Base-by-base conservation (phyloP, 1,140 invertebrate genomes). In the Bombus terrestris region DNA sequence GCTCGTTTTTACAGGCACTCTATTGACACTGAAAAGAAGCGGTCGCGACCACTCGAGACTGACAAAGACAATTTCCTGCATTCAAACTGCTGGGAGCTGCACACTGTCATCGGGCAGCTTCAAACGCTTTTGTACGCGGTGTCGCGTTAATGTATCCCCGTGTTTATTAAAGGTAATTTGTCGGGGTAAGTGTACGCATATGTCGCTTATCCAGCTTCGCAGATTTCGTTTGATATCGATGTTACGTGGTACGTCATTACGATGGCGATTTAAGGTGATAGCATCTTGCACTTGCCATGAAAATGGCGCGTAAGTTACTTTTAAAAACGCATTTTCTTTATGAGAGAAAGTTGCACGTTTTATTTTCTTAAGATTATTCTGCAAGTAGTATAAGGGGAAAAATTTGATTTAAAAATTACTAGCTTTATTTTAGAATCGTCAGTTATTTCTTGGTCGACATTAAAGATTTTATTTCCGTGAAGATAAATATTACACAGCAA, bases 21-120 rank as follows among this genome's bases (percentile, higher is more conserved):
- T 88, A 85, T 82, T 74, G 82, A 85, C 77, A 47, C 57, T 73
- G 85, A 83, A 89, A 91, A 91, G 80, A 88, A 89, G 69, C 80
- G 66, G 39, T 35, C 69, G 64, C 69, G 47, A 81, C 66, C 80
- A 87, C 89, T 87, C 88, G 66, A 85, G 53, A 71, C 66, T 71
- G 87, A 84, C 85, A 85, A 84, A 83, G 80, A 86, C 77, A 84
- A 88, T 91, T 89, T 89, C 81, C 87, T 91, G 86, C 83, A n/a
- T 69, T 47, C 76, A 43, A 39, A 86, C 59, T 79, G 59, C n/a
- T 53, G 62, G 53, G 41, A 28, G 71, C 75, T 87, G 89, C 71
- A 64, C 64, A 90, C 86, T 81, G 75, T 90, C 83, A 86, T 73
- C 72, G 79, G 62, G 37, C 37, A 41, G 15, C 32, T 66, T 68